Evolutionary conservation across 2,113 vertebrate genomes (phyloP), one percentile per base, ranked within the genome.

Genomic region (Psilopsiagon aurifrons): DNA sequence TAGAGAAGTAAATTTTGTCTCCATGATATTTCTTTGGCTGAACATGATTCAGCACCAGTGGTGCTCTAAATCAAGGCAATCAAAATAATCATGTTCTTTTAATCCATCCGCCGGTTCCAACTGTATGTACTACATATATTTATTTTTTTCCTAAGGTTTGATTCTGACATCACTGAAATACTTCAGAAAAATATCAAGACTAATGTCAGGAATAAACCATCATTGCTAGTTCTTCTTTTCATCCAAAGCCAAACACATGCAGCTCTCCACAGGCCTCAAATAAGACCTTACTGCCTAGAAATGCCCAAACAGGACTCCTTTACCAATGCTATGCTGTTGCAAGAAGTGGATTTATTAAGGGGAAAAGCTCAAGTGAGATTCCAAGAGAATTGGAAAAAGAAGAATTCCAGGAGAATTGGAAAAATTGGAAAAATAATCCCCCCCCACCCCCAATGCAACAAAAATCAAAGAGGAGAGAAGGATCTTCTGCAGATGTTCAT

Each of bases 41-140:
- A 88, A 96, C 80, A 93, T 82, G 88, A 96, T 92, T 95, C 94
- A 44, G 66, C 83, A 76, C 83, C 0, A 1, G 90, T 88, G 83
- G 83, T 7, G 24, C 83, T 86, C 55, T 94, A 94, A 97, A 90
- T 96, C 88, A 95, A 84, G 69, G 39, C 62, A 97, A 92, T 86
- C 90, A 95, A 95, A 97, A 95, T 68, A 96, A 96, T 82, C 92
- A 13, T 73, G 88, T 90, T 92, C 88, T 92, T 96, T 94, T 95
- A 90, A 96, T 92, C 52, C 83, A 54, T 69, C 57, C 47, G 57
- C 83, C 31, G 23, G 52, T 52, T 88, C 60, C 83, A 93, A 17
- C 49, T 7, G 44, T 73, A 47, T 86, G 85, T 88, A 66, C 62
- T 87, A 39, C 66, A 27, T 33, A 84, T 37, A 91, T 60, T 13